phyloP scores from a whole-genome alignment of 2,113 vertebrate species.

The Crotalus helleri region DNA sequence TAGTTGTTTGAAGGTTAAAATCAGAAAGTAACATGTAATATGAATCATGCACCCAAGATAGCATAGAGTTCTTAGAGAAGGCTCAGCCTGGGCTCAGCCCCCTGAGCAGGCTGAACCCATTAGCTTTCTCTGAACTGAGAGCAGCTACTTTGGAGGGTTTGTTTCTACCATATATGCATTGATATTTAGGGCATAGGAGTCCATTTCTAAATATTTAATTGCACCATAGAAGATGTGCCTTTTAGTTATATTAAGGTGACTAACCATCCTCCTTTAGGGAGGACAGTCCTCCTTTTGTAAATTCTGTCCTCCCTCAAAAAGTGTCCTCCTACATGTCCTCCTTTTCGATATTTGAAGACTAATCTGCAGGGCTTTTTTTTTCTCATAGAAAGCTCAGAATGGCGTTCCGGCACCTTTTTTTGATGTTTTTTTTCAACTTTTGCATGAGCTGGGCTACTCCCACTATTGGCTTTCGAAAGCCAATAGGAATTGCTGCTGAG shows the following conservation, averaged over 20 bases:
- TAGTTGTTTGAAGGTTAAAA: neutral
- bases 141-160: neutral
- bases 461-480: too few relatives aligned
- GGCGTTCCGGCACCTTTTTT: too few relatives aligned
- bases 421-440: too few relatives aligned
- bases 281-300: too few relatives aligned
- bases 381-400: too few relatives aligned
- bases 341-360: too few relatives aligned
- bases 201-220: neutral
- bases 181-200: neutral
- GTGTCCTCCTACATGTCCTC: too few relatives aligned
- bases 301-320: too few relatives aligned
- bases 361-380: too few relatives aligned
- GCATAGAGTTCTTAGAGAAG: neutral
- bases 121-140: neutral
- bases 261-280: too few relatives aligned
- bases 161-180: neutral
- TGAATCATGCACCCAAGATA: neutral
- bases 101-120: neutral
- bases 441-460: too few relatives aligned
- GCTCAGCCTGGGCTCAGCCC: neutral
- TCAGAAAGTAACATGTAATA: conserved; percentile 2
- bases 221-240: neutral
- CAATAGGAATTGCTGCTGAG: too few relatives aligned
- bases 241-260: neutral